Evolutionary conservation across 2,888 invertebrate genomes (phyloP).

Genomic region (Epistrophe eligans): DNA sequence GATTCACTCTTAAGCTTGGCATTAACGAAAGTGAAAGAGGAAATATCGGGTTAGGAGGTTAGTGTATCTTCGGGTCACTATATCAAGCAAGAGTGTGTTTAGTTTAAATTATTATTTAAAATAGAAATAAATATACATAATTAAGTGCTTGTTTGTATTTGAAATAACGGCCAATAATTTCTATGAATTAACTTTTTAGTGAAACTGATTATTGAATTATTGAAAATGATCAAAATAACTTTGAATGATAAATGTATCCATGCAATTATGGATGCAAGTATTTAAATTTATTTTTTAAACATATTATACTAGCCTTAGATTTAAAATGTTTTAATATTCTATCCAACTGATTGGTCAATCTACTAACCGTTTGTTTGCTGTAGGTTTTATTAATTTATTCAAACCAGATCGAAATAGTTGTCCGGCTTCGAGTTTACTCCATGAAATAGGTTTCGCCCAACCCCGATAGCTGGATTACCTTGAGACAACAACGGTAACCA

Average conservation of each 20-base stretch:
- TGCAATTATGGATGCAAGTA: not conserved
- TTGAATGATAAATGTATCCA: not conserved
- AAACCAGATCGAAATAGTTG: slow-evolving; percentile 63
- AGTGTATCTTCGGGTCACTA: slow-evolving; percentile 52
- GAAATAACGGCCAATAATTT: not conserved
- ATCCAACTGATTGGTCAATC: not conserved
- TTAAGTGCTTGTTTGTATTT: not conserved
- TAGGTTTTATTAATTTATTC: slow-evolving; percentile 23
- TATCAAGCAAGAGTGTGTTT: not conserved
- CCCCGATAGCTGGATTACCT: slow-evolving; percentile 67
- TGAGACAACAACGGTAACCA: slow-evolving; percentile 71
- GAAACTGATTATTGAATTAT: not conserved
- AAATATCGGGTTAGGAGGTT: slow-evolving; percentile 62
- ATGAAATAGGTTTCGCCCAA: slow-evolving; percentile 57
- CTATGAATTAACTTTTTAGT: not conserved
- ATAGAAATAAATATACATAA: not conserved
- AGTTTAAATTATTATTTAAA: not conserved
- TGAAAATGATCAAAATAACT: not conserved
- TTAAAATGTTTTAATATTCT: not conserved
- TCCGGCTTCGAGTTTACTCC: slow-evolving; percentile 42
- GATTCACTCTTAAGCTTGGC: slow-evolving; percentile 40
- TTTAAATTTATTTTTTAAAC: not conserved
- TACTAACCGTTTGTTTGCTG: not conserved
- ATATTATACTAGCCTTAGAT: not conserved
- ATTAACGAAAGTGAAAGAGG: slow-evolving; percentile 69